Conservation (phyloP, 2,113 vertebrate genomes). For the Sminthopsis crassicaudata region DNA sequence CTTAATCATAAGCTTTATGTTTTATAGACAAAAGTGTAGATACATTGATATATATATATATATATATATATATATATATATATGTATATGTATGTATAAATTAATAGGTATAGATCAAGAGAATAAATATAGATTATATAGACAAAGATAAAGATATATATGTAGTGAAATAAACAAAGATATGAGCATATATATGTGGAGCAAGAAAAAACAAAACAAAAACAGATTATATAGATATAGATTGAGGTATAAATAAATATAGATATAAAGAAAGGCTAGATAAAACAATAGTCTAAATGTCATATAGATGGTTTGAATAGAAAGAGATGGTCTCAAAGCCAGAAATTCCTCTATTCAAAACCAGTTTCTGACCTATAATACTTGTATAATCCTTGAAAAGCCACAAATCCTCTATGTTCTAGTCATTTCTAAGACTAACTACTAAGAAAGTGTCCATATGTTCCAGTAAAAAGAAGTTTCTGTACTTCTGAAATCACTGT, state of each 20-base stretch:
- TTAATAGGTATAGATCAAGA: background rate
- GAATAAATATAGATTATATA: too few species aligned
- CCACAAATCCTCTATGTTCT: background rate
- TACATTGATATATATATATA: background rate
- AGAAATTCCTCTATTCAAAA: background rate
- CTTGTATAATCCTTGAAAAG: background rate
- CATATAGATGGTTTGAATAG: background rate
- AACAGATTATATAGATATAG: too few species aligned
- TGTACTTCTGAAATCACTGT: background rate
- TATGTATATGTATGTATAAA: too few species aligned
- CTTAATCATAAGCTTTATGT: constrained; percentile 38
- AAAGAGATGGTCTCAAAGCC: background rate
- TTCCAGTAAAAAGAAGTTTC: background rate
- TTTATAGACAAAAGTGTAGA: background rate
- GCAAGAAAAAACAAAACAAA: too few species aligned
- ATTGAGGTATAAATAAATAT: too few species aligned
- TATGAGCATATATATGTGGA: too few species aligned
- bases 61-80: background rate
- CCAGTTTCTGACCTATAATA: background rate
- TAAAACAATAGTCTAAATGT: too few species aligned
- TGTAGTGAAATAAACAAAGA: too few species aligned
- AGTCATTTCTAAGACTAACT: background rate
- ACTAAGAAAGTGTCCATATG: background rate
- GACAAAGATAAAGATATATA: too few species aligned
- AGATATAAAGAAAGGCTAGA: too few species aligned